A percentile compares a stretch with the other conserved stretches of the same genome.
phyloP scores from a whole-genome alignment of 1,140 invertebrate genomes.

The Drosophila pachea region DNA sequence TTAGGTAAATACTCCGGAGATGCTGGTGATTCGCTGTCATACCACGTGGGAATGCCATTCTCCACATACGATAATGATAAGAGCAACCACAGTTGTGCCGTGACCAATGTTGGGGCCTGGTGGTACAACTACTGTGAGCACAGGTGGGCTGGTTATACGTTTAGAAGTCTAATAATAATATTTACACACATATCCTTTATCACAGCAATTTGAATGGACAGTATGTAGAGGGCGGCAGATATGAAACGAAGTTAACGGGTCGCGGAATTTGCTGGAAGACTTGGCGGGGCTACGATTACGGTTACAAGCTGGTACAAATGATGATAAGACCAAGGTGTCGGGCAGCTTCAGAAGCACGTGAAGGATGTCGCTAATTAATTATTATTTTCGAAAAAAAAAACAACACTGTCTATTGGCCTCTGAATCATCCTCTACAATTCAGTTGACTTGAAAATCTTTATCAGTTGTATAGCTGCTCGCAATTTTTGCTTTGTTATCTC shows the following conservation, averaged over 20 bases:
- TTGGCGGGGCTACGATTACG: conserved; percentile 66
- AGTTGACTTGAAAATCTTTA: conserved; percentile 17
- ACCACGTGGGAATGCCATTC: conserved; percentile 54
- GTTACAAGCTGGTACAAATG: conserved; percentile 61
- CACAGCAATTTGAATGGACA: conserved; percentile 62
- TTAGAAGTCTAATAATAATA: background rate
- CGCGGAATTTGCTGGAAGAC: conserved; percentile 64
- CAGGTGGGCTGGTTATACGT: conserved; percentile 39
- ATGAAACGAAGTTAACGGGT: conserved; percentile 55
- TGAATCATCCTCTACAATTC: conserved; percentile 19
- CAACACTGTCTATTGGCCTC: conserved; percentile 14
- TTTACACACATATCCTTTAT: background rate
- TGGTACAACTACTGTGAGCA: conserved; percentile 81
- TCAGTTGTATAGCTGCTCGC: conserved; percentile 29
- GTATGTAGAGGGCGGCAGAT: conserved; percentile 50
- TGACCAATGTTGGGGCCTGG: conserved; percentile 82
- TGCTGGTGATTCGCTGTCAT: conserved; percentile 56
- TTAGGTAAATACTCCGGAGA: conserved; percentile 80
- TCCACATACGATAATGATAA: conserved; percentile 81
- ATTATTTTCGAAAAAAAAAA: conserved; percentile 3
- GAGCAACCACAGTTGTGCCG: conserved; percentile 83
- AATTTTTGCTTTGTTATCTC: conserved; percentile 35
- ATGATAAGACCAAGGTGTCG: conserved; percentile 67
- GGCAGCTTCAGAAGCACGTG: conserved; percentile 26
- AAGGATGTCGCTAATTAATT: conserved; percentile 16